phyloP scores from a whole-genome alignment of 2,113 vertebrate species.

The Taxidea taxus region DNA sequence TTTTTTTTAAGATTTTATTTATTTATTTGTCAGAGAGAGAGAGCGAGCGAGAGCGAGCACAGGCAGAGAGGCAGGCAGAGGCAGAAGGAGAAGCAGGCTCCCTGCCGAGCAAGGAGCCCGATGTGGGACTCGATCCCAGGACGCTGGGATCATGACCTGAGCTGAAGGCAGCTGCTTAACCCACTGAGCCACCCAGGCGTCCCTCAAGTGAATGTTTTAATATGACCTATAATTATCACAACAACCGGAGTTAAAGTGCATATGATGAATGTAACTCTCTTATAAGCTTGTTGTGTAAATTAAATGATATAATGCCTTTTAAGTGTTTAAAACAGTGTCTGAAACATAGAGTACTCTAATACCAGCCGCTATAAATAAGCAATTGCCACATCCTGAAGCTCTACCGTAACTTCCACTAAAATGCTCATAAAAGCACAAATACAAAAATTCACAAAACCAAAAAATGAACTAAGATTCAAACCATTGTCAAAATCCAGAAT shows the following conservation, averaged over 20 bases:
- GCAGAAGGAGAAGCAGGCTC: too few relatives aligned
- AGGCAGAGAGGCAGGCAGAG: too few relatives aligned
- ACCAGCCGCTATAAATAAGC: neutral
- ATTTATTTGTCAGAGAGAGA: too few relatives aligned
- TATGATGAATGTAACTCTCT: neutral
- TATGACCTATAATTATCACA: neutral
- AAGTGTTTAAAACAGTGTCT: neutral
- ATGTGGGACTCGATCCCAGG: too few relatives aligned
- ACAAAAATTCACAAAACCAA: neutral
- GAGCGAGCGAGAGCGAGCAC: too few relatives aligned
- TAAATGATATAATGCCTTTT: neutral
- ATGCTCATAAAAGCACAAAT: neutral
- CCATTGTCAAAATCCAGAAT: neutral
- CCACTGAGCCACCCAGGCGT: too few relatives aligned
- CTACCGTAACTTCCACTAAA: neutral
- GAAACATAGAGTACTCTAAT: neutral
- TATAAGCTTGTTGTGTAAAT: neutral
- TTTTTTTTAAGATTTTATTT: too few relatives aligned
- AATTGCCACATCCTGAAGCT: neutral
- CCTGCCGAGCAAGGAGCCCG: too few relatives aligned
- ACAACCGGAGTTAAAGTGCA: neutral
- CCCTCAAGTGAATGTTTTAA: neutral
- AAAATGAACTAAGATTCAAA: neutral
- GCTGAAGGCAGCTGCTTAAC: too few relatives aligned
- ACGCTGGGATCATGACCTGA: too few relatives aligned